A percentile compares a stretch with the other conserved stretches of the same genome.
phyloP scores from a whole-genome alignment of 2,888 invertebrate species.

The Sesia bembeciformis region DNA sequence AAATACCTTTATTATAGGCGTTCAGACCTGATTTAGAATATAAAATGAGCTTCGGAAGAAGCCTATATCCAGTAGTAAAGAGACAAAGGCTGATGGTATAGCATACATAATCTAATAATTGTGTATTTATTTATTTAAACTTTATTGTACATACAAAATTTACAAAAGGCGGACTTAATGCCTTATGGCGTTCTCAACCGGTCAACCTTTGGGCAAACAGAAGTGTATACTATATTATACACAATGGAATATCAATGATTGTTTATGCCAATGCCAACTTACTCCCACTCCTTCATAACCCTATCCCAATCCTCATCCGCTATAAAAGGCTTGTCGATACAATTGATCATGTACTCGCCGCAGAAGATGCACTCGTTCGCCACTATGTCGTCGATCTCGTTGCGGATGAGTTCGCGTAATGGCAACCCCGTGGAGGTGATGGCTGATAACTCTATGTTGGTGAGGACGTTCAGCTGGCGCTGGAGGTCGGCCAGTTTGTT shows the following conservation, averaged over 20 bases:
- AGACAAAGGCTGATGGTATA: no score
- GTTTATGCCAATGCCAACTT: slow-evolving; percentile 16
- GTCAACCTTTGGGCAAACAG: no score
- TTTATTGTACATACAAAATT: no score
- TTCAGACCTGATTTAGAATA: no score
- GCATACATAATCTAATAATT: no score
- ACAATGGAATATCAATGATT: not conserved
- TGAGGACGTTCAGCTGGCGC: slow-evolving; percentile 73
- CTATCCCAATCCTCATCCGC: slow-evolving; percentile 86
- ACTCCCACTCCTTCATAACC: slow-evolving; percentile 91
- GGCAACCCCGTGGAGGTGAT: slow-evolving; percentile 54
- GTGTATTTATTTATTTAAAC: no score
- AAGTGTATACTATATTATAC: not conserved
- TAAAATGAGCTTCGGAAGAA: no score
- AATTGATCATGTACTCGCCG: slow-evolving; percentile 92
- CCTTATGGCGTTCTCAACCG: no score
- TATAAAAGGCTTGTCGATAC: slow-evolving; percentile 92
- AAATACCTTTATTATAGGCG: no score
- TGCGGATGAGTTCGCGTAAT: slow-evolving; percentile 80
- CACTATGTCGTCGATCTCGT: slow-evolving; percentile 90
- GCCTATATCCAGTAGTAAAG: no score
- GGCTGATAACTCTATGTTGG: slow-evolving; percentile 60
- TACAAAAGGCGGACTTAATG: no score
- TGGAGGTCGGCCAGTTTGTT: slow-evolving; percentile 78
- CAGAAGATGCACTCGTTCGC: slow-evolving; percentile 95